Evolutionary conservation across 1,140 invertebrate genomes (phyloP), one percentile per base, ranked within the genome.

Genomic region (Nephila pilipes): DNA sequence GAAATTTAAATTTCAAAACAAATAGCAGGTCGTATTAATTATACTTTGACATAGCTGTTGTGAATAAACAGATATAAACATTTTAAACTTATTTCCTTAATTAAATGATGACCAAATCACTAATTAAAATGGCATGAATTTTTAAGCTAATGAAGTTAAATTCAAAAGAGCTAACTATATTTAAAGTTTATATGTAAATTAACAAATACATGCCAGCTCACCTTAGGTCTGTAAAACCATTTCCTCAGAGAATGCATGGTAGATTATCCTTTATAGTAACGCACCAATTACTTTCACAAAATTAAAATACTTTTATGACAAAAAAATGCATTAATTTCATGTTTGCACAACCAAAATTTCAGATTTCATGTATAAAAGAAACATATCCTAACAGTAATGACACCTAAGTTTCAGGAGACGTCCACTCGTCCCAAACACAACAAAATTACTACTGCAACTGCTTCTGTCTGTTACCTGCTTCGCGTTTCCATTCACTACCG

Each of bases 181-280:
- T 20, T 14, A 20, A 60, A 22, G 5, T 18, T 22, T 4, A 0
- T 38, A 14, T 79, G 32, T 32, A 79, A 79, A 79, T 29, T 12
- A 55, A 83, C 3, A 87, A 60, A 54, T 29, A 60, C 16, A 63
- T 54, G 32, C 58, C 57, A 94, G 96, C 96, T 96, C 96, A 98
- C 98, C 97, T 98, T 98, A 94, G 98, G 98, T 96, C 97, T 98
- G 96, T 98, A 98, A 95, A 98, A 97, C 98, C 98, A 98, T 96
- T 98, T 98, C 96, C 98, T 96, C 95, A 98, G 96, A 94, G 98
- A 98, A 96, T 98, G 97, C 98, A 98, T 98, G 94, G 36, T 63
- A 29, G 55, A 65, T 83, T 91, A 91, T 91, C 89, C 89, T 83
- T 65, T 83, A 60, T 14, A 6, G 60, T 22, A 69, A n/a, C 5